Evolutionary conservation across 2,888 invertebrate genomes (phyloP).

Genomic region (Pterostichus niger): DNA sequence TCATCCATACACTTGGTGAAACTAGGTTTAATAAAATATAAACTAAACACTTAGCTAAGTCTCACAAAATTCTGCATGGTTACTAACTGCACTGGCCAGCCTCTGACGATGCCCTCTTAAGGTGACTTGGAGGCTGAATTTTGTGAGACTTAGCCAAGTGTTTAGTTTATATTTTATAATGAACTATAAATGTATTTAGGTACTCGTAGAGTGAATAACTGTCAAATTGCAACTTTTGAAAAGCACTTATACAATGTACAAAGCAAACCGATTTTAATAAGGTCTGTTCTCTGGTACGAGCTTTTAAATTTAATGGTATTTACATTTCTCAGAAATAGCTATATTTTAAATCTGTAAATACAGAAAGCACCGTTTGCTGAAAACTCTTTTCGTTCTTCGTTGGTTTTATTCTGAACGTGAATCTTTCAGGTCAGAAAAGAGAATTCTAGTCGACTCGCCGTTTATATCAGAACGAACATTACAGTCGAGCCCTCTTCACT

Average conservation of each 20-base stretch:
- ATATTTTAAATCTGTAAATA: conserved; percentile 5
- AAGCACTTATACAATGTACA: background rate
- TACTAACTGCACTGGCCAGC: too few relatives aligned
- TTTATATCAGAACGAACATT: background rate
- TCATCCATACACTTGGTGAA: too few relatives aligned
- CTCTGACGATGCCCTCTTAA: too few relatives aligned
- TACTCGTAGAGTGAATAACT: background rate
- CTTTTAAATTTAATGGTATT: conserved; percentile 8
- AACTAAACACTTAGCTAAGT: too few relatives aligned
- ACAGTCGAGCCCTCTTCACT: background rate
- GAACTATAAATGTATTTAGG: background rate
- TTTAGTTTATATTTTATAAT: too few relatives aligned
- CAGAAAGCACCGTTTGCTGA: background rate
- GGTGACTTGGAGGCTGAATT: too few relatives aligned
- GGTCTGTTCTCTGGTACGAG: background rate
- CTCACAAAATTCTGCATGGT: too few relatives aligned
- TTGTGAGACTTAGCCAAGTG: too few relatives aligned
- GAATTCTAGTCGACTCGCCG: background rate
- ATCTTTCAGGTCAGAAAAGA: conserved; percentile 35
- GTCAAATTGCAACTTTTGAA: background rate
- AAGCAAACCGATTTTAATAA: conserved; percentile 7
- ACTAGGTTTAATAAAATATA: too few relatives aligned
- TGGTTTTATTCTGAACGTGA: conserved; percentile 25
- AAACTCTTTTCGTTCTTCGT: background rate
- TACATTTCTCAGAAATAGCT: background rate